A percentile compares a stretch with the other conserved stretches of the same genome.
These are phyloP conservation scores for Eupeodes latifasciatus DNA, from an alignment of 2,888 invertebrate species.

Conservation along the genomic window DNA sequence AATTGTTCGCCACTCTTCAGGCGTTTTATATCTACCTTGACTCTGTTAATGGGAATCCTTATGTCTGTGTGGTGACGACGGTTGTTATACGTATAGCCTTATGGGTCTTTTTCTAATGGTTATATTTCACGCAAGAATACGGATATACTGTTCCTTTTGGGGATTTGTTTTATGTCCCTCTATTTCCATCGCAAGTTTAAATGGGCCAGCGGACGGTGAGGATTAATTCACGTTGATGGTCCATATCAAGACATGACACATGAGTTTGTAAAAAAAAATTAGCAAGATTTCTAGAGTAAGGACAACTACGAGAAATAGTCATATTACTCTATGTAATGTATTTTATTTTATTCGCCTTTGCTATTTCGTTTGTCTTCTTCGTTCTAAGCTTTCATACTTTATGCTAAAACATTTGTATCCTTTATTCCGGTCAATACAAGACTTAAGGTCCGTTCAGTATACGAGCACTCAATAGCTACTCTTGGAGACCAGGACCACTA, in stretches of 20 bases:
- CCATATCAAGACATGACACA: slow-evolving; percentile 49
- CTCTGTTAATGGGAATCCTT: slow-evolving; percentile 21
- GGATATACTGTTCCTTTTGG: slow-evolving; percentile 29
- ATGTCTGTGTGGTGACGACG: slow-evolving; percentile 53
- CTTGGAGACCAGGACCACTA: neutral
- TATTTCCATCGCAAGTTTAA: slow-evolving; percentile 37
- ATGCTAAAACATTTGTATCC: slow-evolving; percentile 73
- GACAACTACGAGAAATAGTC: slow-evolving; percentile 50
- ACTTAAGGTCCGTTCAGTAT: slow-evolving; percentile 49
- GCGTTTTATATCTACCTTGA: neutral
- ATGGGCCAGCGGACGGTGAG: slow-evolving; percentile 22
- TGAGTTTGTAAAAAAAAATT: slow-evolving; percentile 20
- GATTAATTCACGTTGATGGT: slow-evolving; percentile 70
- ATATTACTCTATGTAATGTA: slow-evolving; percentile 52
- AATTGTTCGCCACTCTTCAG: neutral
- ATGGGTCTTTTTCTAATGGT: slow-evolving; percentile 44
- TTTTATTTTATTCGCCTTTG: slow-evolving; percentile 46
- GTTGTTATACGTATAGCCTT: slow-evolving; percentile 32
- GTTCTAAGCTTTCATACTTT: slow-evolving; percentile 57
- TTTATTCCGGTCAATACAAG: slow-evolving; percentile 69
- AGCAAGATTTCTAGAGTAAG: slow-evolving; percentile 24
- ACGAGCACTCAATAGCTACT: slow-evolving; percentile 24
- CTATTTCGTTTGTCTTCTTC: slow-evolving; percentile 29
- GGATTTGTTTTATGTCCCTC: slow-evolving; percentile 36
- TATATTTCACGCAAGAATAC: slow-evolving; percentile 53